phyloP scores from a whole-genome alignment of 2,797 vertebrate species.

The Xenops minutus region DNA sequence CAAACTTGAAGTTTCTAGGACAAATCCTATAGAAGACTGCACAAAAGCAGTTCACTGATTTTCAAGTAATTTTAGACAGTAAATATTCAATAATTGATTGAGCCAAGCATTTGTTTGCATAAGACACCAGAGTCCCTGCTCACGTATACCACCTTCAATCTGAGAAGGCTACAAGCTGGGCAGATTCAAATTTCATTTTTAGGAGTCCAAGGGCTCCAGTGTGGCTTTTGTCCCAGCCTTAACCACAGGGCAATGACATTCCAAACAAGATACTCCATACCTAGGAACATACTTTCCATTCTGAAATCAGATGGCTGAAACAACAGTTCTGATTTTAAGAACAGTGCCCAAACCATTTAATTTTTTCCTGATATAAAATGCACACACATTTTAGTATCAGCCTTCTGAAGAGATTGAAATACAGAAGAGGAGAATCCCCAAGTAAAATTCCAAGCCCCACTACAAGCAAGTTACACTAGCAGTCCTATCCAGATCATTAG shows the following conservation, averaged over 20 bases:
- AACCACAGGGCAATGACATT: background rate
- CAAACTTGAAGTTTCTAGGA: slow-evolving; percentile 28
- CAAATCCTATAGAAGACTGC: background rate
- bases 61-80: background rate
- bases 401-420: background rate
- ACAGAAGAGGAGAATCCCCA: background rate
- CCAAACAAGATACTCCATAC: background rate
- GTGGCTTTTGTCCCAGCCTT: background rate
- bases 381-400: background rate
- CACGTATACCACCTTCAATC: background rate
- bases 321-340: background rate
- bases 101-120: background rate
- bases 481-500: background rate
- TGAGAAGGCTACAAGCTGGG: background rate
- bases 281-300: background rate
- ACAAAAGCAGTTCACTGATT: background rate
- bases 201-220: background rate
- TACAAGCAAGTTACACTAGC: background rate
- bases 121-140: background rate
- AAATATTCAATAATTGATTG: slow-evolving; percentile 12
- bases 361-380: background rate
- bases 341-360: background rate
- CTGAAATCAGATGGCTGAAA: background rate
- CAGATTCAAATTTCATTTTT: background rate
- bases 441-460: background rate